Conservation (phyloP, 2,113 vertebrate species). For the Nerophis ophidion region DNA sequence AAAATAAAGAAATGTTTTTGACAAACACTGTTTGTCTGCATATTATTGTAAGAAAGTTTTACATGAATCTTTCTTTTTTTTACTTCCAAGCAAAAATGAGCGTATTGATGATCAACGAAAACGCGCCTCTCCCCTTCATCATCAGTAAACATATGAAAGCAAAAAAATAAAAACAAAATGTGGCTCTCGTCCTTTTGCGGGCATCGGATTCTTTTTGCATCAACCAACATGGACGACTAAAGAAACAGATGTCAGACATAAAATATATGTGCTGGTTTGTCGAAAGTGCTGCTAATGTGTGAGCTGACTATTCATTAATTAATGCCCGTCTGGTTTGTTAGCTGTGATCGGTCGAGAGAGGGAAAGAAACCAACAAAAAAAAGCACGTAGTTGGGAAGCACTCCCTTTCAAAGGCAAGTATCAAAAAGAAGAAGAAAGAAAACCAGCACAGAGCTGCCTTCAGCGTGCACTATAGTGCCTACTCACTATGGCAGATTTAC, state of each 20-base stretch:
- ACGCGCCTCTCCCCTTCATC: constrained; percentile 42
- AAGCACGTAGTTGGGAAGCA: constrained; percentile 74
- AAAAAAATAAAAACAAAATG: constrained; percentile 55
- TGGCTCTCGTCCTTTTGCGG: constrained; percentile 54
- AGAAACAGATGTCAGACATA: constrained; percentile 34
- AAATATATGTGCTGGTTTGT: constrained; percentile 76
- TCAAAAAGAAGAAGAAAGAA: constrained; percentile 37
- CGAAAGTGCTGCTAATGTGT: constrained; percentile 66
- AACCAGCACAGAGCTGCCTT: constrained; percentile 71
- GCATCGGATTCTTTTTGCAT: constrained; percentile 64
- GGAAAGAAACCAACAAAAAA: constrained; percentile 55
- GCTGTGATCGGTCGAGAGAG: constrained; percentile 61
- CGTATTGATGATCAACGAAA: constrained; percentile 58
- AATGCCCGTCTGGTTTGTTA: constrained; percentile 69
- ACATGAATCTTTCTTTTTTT: constrained; percentile 69
- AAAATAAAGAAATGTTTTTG: constrained; percentile 66
- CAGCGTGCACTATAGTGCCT: constrained; percentile 64
- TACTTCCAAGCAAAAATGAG: constrained; percentile 64
- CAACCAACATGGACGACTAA: constrained; percentile 12
- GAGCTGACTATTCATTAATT: constrained; percentile 60
- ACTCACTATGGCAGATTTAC: constrained; percentile 70
- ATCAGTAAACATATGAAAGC: constrained; percentile 69
- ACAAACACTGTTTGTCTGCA: constrained; percentile 82
- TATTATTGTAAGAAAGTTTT: constrained; percentile 79
- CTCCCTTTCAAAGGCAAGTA: constrained; percentile 73